Conservation (phyloP, 37 sponge, comb jelly and placozoan species). For the Bolinopsis microptera region DNA sequence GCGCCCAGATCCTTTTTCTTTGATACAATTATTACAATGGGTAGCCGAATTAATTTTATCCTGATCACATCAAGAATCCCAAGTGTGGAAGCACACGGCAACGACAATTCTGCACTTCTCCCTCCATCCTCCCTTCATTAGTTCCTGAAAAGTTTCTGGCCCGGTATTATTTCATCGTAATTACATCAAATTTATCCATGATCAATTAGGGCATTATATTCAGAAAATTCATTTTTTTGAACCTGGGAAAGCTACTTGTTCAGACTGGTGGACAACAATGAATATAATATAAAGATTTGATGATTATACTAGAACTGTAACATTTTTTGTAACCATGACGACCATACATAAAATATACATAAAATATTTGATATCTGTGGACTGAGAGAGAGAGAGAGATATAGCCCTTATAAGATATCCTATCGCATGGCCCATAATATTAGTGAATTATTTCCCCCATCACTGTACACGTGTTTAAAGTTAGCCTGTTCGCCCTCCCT, state of each 20-base stretch:
- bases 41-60: too few species aligned
- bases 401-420: not conserved
- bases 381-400: not conserved
- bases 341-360: constrained; percentile 50
- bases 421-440: not conserved
- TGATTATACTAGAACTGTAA: constrained; percentile 24
- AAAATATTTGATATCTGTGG: not conserved
- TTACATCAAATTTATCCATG: not conserved
- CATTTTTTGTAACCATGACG: constrained; percentile 47
- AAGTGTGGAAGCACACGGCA: too few species aligned
- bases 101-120: not conserved
- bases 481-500: not conserved
- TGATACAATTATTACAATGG: too few species aligned
- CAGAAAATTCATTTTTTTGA: not conserved
- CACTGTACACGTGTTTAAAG: not conserved
- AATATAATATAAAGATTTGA: not conserved
- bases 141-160: not conserved
- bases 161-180: not conserved
- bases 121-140: not conserved
- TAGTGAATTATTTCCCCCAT: not conserved
- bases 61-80: too few species aligned
- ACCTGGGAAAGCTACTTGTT: not conserved
- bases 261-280: not conserved
- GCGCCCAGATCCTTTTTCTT: too few species aligned
- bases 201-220: not conserved